Evolutionary conservation across 2,113 vertebrate species (phyloP).

Genomic region (Pogonocichla stellata): DNA sequence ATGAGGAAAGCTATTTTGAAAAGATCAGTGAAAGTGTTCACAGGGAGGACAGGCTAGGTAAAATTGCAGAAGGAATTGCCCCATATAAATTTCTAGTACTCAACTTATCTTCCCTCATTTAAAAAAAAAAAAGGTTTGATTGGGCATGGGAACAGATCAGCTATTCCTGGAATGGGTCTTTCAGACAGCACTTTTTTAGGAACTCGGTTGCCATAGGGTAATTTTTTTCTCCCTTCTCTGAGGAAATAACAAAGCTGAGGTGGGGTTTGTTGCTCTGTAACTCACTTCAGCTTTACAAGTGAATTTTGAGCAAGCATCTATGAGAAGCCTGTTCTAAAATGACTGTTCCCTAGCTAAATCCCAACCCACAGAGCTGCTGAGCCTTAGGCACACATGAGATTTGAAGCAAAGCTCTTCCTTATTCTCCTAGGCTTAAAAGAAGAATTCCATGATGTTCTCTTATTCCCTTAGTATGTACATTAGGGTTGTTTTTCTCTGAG

Average conservation of each 20-base stretch:
- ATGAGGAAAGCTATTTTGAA: background rate
- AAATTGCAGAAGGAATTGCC: background rate
- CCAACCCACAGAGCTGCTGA: constrained; percentile 25
- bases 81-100: background rate
- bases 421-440: constrained; percentile 20
- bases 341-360: background rate
- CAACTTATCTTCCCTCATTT: background rate
- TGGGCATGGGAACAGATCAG: background rate
- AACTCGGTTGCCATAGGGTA: background rate
- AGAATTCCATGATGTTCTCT: constrained; percentile 9
- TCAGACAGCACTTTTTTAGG: background rate
- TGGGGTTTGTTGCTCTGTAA: background rate
- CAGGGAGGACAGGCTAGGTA: background rate
- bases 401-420: constrained; percentile 1
- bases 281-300: background rate
- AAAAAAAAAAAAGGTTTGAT: background rate
- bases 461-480: constrained; percentile 4
- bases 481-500: constrained; percentile 11
- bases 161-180: background rate
- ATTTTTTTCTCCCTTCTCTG: background rate
- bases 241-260: background rate
- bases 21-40: background rate
- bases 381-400: constrained; percentile 13
- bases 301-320: background rate
- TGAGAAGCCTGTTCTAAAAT: background rate